Base-by-base conservation (phyloP, 2,113 vertebrate species). In the Calyptomena viridis region DNA sequence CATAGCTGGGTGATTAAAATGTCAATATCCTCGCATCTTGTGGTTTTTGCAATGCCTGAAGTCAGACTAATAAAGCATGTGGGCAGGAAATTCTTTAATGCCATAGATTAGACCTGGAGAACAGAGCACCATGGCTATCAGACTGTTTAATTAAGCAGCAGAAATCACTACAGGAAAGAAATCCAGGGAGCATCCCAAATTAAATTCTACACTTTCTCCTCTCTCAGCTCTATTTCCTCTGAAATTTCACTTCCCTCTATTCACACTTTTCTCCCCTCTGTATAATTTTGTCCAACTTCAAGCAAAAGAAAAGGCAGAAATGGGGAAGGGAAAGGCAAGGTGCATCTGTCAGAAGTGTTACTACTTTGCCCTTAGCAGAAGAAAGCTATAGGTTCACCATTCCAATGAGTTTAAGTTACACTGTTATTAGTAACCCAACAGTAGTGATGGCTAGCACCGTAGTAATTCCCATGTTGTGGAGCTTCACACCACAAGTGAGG, bases 121-220 rank as follows among this genome's bases (percentile, higher is more conserved):
- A 66, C 68, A 42, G 46, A 81, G 82, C 52, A 89, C 31, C 0
- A 0, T 50, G 72, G 68, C 75, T 90, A 91, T 85, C 39, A 80
- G 55, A 44, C 50, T 92, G 72, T 42, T 90, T 96, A 92, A 95
- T 87, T 93, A 96, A 89, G 44, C 53, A 92, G 68, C 31, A 92
- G 88, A 92, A 89, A 93, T 90, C 67, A 67, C 47, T 66, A 76
- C 0, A 92, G 50, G 59, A 42, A 79, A 91, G 87, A 89, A 87
- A 74, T 37, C 35, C 55, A 77, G 9, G 14, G 55, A 90, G 9
- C 62, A n/a, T 37, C 69, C 87, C 16, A 49, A 79, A 95, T 81
- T 30, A 78, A 95, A 90, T 74, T 90, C 63, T 82, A 62, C 21
- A 33, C 16, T 80, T 24, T 80, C 23, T 73, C n/a, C 20, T 16